A percentile compares a stretch with the other conserved stretches of the same genome.
These are phyloP conservation scores for Mormyrus hasselquistii DNA, from an alignment of 2,797 vertebrate genomes.

Conservation along the genomic window DNA sequence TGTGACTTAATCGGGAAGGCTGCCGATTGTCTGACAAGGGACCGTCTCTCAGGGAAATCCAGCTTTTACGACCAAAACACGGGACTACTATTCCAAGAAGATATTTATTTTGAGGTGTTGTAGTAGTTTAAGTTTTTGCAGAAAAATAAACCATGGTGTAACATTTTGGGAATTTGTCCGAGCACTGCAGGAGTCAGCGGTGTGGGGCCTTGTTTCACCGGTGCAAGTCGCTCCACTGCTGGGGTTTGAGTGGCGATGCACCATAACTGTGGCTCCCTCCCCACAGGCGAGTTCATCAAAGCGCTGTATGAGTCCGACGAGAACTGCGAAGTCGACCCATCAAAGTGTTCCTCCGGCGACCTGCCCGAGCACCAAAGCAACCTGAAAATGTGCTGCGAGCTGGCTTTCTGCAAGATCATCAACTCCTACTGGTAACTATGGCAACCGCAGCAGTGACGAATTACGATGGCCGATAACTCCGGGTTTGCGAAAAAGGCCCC, in stretches of 20 bases:
- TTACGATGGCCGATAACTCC: background rate
- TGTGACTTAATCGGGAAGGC: background rate
- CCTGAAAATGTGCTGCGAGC: constrained; percentile 94
- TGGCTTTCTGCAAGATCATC: constrained; percentile 96
- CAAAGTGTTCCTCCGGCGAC: constrained; percentile 77
- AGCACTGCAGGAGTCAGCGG: background rate
- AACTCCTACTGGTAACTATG: constrained; percentile 74
- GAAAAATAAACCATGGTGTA: background rate
- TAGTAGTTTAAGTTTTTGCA: background rate
- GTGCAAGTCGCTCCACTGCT: background rate
- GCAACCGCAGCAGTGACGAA: background rate
- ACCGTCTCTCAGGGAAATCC: background rate
- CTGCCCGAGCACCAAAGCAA: constrained; percentile 87
- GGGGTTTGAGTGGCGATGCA: background rate
- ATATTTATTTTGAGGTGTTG: background rate
- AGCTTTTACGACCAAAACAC: background rate
- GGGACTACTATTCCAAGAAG: background rate
- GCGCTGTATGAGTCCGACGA: constrained; percentile 95
- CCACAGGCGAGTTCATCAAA: constrained; percentile 89
- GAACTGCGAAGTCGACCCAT: constrained; percentile 90
- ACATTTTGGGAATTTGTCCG: background rate
- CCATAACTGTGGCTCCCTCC: background rate
- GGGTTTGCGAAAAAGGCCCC: background rate
- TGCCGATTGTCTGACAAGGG: background rate
- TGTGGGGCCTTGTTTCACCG: background rate